Evolutionary conservation across 1,140 invertebrate genomes (phyloP).

Genomic region (Aporrectodea caliginosa): DNA sequence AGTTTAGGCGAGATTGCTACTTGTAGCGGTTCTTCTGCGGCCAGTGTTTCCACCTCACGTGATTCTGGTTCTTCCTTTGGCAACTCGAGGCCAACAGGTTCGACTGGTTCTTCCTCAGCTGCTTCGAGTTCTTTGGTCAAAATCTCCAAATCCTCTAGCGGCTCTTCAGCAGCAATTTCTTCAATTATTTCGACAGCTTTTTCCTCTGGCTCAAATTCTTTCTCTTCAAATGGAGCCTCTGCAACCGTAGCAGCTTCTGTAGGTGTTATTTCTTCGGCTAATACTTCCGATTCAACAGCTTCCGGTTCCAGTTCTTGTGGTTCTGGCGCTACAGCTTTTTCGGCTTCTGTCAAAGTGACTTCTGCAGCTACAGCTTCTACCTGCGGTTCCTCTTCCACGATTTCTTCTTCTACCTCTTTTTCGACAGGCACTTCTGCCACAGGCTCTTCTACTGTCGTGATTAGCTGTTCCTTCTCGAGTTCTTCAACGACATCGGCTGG

Average conservation of each 20-base stretch:
- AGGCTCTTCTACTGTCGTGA: neutral
- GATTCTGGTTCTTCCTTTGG: too few relatives aligned
- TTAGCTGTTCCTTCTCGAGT: too few relatives aligned
- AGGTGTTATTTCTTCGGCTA: neutral
- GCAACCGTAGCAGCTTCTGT: too few relatives aligned
- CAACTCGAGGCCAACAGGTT: too few relatives aligned
- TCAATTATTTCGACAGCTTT: neutral
- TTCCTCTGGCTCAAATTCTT: neutral
- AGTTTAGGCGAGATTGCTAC: too few relatives aligned
- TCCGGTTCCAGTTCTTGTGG: too few relatives aligned
- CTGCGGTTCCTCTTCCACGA: neutral
- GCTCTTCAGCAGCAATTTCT: neutral
- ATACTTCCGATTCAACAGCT: neutral
- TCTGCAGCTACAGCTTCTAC: neutral
- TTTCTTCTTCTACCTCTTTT: neutral
- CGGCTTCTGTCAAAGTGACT: too few relatives aligned
- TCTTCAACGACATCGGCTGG: neutral
- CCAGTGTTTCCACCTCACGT: too few relatives aligned
- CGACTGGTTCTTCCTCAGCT: neutral
- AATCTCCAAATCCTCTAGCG: neutral
- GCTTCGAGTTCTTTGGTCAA: neutral
- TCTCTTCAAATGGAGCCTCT: too few relatives aligned
- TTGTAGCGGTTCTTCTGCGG: too few relatives aligned
- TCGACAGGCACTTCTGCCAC: neutral
- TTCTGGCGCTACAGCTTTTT: too few relatives aligned